Conservation (phyloP, 1,140 invertebrate species). For the Trigoniulus corallinus region DNA sequence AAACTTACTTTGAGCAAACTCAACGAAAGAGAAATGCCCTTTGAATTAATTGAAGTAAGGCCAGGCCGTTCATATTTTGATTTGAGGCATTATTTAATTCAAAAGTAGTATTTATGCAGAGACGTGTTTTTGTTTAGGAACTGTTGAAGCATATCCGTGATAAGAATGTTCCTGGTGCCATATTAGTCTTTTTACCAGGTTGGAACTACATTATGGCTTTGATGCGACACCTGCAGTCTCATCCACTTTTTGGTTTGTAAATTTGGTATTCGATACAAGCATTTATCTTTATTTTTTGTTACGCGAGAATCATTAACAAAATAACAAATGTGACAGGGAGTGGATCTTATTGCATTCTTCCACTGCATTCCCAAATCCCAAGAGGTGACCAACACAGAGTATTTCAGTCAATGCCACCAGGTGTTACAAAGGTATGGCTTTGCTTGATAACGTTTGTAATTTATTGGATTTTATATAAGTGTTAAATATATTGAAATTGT, state of each 20-base stretch:
- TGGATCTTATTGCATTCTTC: slow-evolving; percentile 48
- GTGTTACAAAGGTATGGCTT: slow-evolving; percentile 44
- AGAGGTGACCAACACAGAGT: slow-evolving; percentile 76
- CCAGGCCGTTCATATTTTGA: slow-evolving; percentile 6
- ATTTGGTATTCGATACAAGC: slow-evolving; percentile 1
- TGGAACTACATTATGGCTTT: slow-evolving; percentile 89
- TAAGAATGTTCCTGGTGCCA: slow-evolving; percentile 56
- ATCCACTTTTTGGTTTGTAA: slow-evolving; percentile 47
- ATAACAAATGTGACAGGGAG: too few species aligned
- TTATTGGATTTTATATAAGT: background rate
- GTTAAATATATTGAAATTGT: background rate
- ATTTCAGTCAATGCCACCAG: slow-evolving; percentile 53
- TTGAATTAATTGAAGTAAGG: slow-evolving; percentile 66
- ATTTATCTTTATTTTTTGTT: slow-evolving; percentile 1
- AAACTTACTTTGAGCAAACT: slow-evolving; percentile 50
- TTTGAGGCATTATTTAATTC: background rate
- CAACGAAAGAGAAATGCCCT: slow-evolving; percentile 76
- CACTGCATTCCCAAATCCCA: slow-evolving; percentile 77
- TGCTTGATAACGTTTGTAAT: background rate
- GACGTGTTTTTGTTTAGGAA: slow-evolving; percentile 24
- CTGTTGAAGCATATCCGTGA: slow-evolving; percentile 57
- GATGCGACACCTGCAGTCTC: slow-evolving; percentile 63
- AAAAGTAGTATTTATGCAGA: background rate
- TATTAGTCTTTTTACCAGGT: slow-evolving; percentile 81
- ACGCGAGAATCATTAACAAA: background rate